These are phyloP conservation scores for Sorex araneus DNA, from an alignment of 2,113 vertebrate genomes.

Conservation along the genomic window DNA sequence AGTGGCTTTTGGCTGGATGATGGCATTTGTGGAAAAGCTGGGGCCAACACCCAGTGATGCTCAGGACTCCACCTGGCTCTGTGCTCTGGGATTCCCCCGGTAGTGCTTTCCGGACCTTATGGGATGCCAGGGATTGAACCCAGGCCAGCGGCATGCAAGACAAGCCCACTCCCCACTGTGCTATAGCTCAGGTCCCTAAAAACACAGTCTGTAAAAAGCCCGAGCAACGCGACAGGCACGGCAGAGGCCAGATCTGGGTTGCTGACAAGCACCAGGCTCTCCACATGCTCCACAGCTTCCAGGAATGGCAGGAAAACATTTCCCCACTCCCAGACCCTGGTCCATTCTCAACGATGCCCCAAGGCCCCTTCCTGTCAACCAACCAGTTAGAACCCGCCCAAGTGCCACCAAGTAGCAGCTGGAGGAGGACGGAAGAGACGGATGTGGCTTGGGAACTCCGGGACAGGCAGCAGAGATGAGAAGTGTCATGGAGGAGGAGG, in stretches of 20 bases:
- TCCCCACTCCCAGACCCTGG: constrained; percentile 82
- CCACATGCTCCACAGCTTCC: constrained; percentile 87
- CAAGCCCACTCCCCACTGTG: too few relatives aligned
- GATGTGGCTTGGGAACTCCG: rapidly evolving
- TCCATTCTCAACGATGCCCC: constrained; percentile 58
- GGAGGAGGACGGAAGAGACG: neutral
- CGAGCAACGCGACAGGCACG: constrained; percentile 76
- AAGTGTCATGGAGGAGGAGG: constrained; percentile 3
- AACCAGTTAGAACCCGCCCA: too few relatives aligned
- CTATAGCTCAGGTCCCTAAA: neutral
- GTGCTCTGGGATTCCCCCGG: too few relatives aligned
- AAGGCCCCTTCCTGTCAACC: neutral
- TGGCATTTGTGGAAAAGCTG: too few relatives aligned
- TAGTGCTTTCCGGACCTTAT: too few relatives aligned
- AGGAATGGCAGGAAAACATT: constrained; percentile 86
- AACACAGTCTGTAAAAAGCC: constrained; percentile 77
- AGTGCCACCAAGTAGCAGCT: neutral
- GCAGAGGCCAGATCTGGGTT: constrained; percentile 84
- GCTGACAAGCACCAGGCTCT: constrained; percentile 85
- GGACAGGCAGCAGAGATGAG: neutral
- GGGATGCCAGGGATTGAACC: too few relatives aligned
- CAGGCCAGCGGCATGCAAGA: too few relatives aligned
- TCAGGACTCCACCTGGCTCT: too few relatives aligned
- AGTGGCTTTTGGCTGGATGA: too few relatives aligned
- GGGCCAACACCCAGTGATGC: too few relatives aligned